These are phyloP conservation scores for Xyrichtys novacula DNA, from an alignment of 2,797 vertebrate genomes.

Conservation along the genomic window DNA sequence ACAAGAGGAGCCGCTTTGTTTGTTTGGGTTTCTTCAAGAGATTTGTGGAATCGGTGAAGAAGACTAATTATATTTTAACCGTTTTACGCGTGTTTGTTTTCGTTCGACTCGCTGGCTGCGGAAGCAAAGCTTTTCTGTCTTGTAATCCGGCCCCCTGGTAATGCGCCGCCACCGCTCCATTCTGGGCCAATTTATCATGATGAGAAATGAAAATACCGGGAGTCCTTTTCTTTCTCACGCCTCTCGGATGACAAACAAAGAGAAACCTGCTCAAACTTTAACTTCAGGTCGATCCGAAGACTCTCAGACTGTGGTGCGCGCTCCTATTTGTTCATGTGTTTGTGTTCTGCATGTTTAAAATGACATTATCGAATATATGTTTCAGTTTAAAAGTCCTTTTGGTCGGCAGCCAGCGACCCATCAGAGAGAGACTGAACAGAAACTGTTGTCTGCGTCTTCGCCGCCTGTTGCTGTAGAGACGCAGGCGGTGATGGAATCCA, in stretches of 20 bases:
- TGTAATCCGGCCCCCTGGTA: conserved; percentile 17
- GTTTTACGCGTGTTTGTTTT: conserved; percentile 79
- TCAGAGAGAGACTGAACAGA: conserved; percentile 83
- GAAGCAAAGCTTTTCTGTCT: conserved; percentile 28
- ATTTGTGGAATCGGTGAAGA: conserved; percentile 69
- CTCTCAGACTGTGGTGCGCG: conserved; percentile 44
- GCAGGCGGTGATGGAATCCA: conserved; percentile 83
- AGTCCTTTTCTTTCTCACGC: conserved; percentile 55
- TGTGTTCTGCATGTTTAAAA: conserved; percentile 72
- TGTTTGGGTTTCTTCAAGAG: conserved; percentile 72
- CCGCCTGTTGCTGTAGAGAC: conserved; percentile 80
- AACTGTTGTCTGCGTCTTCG: conserved; percentile 77
- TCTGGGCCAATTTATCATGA: conserved; percentile 62
- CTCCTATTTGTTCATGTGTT: conserved; percentile 71
- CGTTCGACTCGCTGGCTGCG: conserved; percentile 44
- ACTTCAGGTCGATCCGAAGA: background rate
- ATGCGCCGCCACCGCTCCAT: conserved; percentile 28
- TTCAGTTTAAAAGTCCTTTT: conserved; percentile 74
- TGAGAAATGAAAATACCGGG: conserved; percentile 61
- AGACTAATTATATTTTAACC: conserved; percentile 74
- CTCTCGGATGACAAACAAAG: conserved; percentile 60
- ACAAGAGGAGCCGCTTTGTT: conserved; percentile 72
- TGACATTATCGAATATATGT: conserved; percentile 74
- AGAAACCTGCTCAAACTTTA: conserved; percentile 24
- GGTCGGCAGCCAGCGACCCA: conserved; percentile 78